Evolutionary conservation across 2,797 vertebrate species (phyloP), one percentile per base, ranked within the genome.

Genomic region (Takifugu ocellatus): DNA sequence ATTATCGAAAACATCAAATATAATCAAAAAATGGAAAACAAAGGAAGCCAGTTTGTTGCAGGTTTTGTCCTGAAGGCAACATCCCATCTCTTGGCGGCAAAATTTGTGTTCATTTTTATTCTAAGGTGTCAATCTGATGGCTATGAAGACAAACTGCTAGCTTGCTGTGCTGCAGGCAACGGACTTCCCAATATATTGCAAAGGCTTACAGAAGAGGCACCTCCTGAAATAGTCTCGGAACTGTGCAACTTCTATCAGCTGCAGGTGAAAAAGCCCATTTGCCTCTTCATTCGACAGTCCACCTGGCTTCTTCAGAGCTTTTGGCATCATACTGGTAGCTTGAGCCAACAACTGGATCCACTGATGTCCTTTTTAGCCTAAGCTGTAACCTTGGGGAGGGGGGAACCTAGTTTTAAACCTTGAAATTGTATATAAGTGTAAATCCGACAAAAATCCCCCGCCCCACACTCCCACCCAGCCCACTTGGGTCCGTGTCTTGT

Each of bases 361-460:
- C 36, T 39, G 36, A 39, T 39, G 36, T 14, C 36, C 36, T 63
- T 10, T 65, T 68, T 45, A 25, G 42, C 86, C 89, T 85, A 81
- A 83, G 89, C 93, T 84, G 89, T 75, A 79, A 92, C 93, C 93
- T 95, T 92, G 87, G 90, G 81, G 69, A 66, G 46, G 71, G 71
- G 31, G 39, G 90, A 89, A 91, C 85, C 91, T 90, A 82, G 92
- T 89, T 77, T 70, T 47, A 75, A 78, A 79, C 61, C 74, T 67
- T 95, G 93, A 96, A 98, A 96, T 90, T 80, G 91, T 94, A 95
- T 94, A 96, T 49, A 96, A 26, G 95, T 96, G 95, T 94, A 97
- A 97, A 98, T 96, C 94, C 92, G 92, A 90, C 15, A 69, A 91
- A 94, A 95, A 93, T 92, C 93, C 93, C 90, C 80, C 69, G 1